Percentiles rank a stretch among this genome's conserved stretches.
These are phyloP conservation scores for Catostylus mosaicus DNA, from an alignment of 30 jellyfish, hydroid and myxozoan species.

Conservation along the genomic window DNA sequence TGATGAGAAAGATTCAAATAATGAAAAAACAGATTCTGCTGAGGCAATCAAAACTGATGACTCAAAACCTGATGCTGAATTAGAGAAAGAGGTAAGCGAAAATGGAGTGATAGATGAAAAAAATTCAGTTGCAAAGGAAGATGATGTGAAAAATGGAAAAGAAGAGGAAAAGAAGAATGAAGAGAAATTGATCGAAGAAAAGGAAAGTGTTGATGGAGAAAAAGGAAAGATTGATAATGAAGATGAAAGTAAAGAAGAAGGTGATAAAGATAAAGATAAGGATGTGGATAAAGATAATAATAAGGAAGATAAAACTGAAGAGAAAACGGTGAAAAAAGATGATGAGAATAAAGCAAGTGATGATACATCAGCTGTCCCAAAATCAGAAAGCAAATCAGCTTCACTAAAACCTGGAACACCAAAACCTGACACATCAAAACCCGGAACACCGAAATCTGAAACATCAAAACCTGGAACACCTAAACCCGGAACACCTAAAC, in stretches of 20 bases:
- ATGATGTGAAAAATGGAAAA: conserved; percentile 37
- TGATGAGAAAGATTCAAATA: background rate
- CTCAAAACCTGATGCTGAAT: background rate
- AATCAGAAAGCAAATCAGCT: conserved; percentile 22
- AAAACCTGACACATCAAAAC: conserved; percentile 32
- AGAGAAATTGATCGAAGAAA: background rate
- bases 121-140: conserved; percentile 1
- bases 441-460: conserved; percentile 43
- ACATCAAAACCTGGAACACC: conserved; percentile 31
- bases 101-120: conserved; percentile 15
- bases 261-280: conserved; percentile 8
- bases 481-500: conserved; percentile 39
- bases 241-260: conserved; percentile 39
- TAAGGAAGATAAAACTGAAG: conserved; percentile 1
- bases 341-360: conserved; percentile 5
- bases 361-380: conserved; percentile 35
- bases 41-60: background rate
- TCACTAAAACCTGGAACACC: conserved; percentile 29
- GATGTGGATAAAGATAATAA: conserved; percentile 15
- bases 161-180: conserved; percentile 18
- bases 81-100: background rate
- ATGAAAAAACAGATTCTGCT: background rate
- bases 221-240: conserved; percentile 1
- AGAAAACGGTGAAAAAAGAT: conserved; percentile 1
- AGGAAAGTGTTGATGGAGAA: conserved; percentile 10